These are phyloP conservation scores for Cygnus buccinator DNA, from an alignment of 2,113 vertebrate species.

Conservation along the genomic window DNA sequence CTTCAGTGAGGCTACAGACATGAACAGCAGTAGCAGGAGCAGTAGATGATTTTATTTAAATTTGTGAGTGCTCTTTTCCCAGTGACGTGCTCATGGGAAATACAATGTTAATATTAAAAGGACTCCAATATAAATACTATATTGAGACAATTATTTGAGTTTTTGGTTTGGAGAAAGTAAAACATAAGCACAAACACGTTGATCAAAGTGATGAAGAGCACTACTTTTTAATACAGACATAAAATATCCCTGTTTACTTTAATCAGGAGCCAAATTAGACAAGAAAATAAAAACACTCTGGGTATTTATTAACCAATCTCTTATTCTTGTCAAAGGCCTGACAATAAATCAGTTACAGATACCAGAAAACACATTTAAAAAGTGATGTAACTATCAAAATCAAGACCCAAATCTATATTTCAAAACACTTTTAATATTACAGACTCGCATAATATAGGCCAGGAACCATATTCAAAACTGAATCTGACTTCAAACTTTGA, in stretches of 20 bases:
- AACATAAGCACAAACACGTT: background rate
- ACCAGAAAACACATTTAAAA: background rate
- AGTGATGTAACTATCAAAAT: background rate
- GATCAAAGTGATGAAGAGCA: background rate
- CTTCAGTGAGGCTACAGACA: background rate
- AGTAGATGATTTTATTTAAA: background rate
- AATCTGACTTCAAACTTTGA: constrained; percentile 6
- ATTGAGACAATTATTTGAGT: constrained; percentile 13
- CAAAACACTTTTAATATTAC: background rate
- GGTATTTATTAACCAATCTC: background rate
- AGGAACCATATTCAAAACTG: background rate
- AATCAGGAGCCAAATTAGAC: constrained; percentile 1
- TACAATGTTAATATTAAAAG: background rate
- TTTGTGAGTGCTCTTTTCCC: background rate
- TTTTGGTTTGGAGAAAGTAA: constrained; percentile 2
- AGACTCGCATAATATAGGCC: background rate
- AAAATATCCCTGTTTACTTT: constrained; percentile 15
- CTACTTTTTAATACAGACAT: background rate
- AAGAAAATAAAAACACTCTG: background rate
- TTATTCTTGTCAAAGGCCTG: background rate
- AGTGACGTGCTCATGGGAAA: background rate
- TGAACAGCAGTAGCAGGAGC: background rate
- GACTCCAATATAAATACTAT: constrained; percentile 1
- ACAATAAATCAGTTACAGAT: background rate
- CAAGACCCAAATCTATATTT: background rate